These are phyloP conservation scores for Pithys albifrons DNA, from an alignment of 2,113 vertebrate genomes.

Conservation along the genomic window DNA sequence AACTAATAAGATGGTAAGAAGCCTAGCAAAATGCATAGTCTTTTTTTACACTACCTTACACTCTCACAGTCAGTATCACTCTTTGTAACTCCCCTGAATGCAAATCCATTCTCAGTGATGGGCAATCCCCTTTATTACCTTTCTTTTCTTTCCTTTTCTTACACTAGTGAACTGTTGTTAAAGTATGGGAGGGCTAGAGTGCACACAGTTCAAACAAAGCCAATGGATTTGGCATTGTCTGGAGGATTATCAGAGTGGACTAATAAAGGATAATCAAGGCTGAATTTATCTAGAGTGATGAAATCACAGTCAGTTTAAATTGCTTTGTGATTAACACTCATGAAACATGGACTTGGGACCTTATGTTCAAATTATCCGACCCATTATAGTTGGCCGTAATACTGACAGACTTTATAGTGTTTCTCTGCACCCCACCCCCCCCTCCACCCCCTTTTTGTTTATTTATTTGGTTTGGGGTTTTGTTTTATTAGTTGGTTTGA, in stretches of 20 bases:
- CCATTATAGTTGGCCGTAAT: accelerated
- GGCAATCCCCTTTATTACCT: neutral
- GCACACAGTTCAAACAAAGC: neutral
- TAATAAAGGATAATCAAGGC: neutral
- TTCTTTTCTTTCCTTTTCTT: neutral
- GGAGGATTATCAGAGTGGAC: neutral
- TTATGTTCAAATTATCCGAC: neutral
- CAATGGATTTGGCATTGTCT: neutral
- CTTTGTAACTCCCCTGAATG: neutral
- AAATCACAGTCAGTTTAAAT: neutral
- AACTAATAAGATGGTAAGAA: neutral
- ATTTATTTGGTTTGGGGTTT: neutral
- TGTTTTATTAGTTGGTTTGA: neutral
- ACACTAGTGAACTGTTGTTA: neutral
- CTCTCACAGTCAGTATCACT: neutral
- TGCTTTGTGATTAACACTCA: neutral
- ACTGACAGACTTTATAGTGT: no score
- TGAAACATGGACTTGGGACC: neutral
- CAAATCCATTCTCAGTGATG: neutral
- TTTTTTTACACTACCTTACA: neutral
- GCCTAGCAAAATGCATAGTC: neutral
- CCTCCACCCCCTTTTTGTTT: accelerated
- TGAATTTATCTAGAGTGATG: neutral
- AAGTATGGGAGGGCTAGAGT: neutral
- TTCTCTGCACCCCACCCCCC: accelerated